Evolutionary conservation across 2,888 invertebrate genomes (phyloP), one percentile per base, ranked within the genome.

Genomic region (Andrena haemorrhoa): DNA sequence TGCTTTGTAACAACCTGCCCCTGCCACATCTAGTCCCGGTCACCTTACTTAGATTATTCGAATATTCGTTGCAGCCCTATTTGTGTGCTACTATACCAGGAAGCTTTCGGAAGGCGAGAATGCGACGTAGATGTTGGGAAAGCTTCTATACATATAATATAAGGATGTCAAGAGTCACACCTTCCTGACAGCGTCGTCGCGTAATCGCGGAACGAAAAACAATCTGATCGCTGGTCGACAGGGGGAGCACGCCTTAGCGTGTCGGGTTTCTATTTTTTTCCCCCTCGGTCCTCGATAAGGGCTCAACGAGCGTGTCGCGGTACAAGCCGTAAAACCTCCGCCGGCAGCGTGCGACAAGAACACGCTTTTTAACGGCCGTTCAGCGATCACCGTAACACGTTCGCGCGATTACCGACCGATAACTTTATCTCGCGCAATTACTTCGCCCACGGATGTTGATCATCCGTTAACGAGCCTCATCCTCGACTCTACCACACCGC

Each of bases 391-490:
- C 90, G 91, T 92, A 92, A 89, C 86, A 83, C 85, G 66, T 71
- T 56, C 78, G 79, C 83, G 86, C 89, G 92, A 92, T 91, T 87
- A 81, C 80, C 81, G 72, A 74, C 89, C 78, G 93, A 92, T 93
- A 93, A 88, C 89, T 89, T 91, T 92, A 74, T 79, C 74, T 75
- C 71, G 78, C 31, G 56, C 82, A 93, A 93, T 93, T 92, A 92
- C 92, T 90, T 89, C 86, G 83, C 83, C 85, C 87, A 65, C 61
- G 78, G 74, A 90, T 89, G 91, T 89, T 91, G 92, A 92, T 92
- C 92, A 89, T 90, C 86, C 86, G 73, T 85, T 91, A 91, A 91
- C 90, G 83, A 91, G 82, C 84, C 84, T 84, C 90, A 90, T 89
- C 90, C 89, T 83, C 68, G 75, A 58, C 49, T 41, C 29, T 20